Conservation (phyloP, 2,113 vertebrate genomes). For the Pluvialis apricaria region DNA sequence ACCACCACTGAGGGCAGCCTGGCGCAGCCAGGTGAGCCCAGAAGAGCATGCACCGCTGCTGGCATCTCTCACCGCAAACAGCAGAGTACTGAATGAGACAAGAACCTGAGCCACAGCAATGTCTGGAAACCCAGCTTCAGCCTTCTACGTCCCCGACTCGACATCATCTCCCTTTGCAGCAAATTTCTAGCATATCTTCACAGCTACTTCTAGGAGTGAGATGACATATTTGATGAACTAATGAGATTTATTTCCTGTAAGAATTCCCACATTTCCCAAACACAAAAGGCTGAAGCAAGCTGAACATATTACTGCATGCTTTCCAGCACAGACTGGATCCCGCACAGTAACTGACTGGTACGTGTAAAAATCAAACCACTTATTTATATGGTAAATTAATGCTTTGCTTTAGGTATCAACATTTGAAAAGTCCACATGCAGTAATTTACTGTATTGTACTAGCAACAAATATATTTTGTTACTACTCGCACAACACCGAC, state of each 20-base stretch:
- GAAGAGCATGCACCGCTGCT: not conserved
- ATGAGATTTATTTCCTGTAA: not conserved
- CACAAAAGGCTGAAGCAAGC: not conserved
- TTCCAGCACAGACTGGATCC: not conserved
- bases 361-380: not conserved
- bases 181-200: not conserved
- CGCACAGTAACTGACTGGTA: fast-evolving
- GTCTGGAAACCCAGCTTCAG: not conserved
- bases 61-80: not conserved
- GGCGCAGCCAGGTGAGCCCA: not conserved
- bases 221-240: not conserved
- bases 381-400: not conserved
- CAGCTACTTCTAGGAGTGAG: not conserved
- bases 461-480: not conserved
- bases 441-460: not conserved
- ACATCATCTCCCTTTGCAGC: not conserved
- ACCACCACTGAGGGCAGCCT: not conserved
- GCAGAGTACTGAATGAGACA: not conserved
- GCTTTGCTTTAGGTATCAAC: not conserved
- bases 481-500: fast-evolving
- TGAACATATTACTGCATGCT: not conserved
- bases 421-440: not conserved
- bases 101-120: not conserved
- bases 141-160: too few relatives aligned
- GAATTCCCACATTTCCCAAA: not conserved